Evolutionary conservation across 1,140 invertebrate species (phyloP), one percentile per base, ranked within the genome.

Genomic region (Papilio machaon): DNA sequence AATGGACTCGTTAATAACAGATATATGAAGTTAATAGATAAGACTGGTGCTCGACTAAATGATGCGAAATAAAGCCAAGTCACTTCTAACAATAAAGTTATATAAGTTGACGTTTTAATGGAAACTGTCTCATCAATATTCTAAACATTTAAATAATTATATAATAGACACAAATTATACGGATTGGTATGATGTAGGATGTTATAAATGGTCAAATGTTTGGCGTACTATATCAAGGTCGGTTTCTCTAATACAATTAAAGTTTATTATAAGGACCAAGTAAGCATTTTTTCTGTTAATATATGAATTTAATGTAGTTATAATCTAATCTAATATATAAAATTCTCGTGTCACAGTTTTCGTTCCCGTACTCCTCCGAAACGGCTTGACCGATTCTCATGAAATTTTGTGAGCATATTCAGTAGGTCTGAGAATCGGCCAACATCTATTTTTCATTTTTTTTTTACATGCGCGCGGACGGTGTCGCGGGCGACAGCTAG

Each of bases 1-100:
- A 67, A 79, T 23, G 77, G 17, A 79, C 77, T 64, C 77, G 77
- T 79, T 79, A 79, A 79, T 79, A 79, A 79, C 60, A 79, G 77
- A 79, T 38, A 46, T 79, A 79, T 46, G 58, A 67, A 79, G 58
- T 47, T 19, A 67, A 79, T 79, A 79, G 77, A 79, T 79, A 79
- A 79, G 58, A 46, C 75, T 5, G 30, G n/a, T 60, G 35, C 49
- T 70, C 15, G 64, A 70, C 23, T 78, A n/a, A 58, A 78, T 60
- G 75, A 54, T 19, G 30, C 23, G 52, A n/a, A 78, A 60, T 78
- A 58, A 43, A 77, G 23, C 13, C 23, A 58, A 78, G 30, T 60
- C 13, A 58, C 30, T 35, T 78, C 35, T 58, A 38, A 30, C 23
- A 70, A 38, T 70, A 70, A 70, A 35, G 23, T 70, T 13, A 70